These are phyloP conservation scores for Athene cunicularia DNA, from an alignment of 2,113 vertebrate species.

Conservation along the genomic window DNA sequence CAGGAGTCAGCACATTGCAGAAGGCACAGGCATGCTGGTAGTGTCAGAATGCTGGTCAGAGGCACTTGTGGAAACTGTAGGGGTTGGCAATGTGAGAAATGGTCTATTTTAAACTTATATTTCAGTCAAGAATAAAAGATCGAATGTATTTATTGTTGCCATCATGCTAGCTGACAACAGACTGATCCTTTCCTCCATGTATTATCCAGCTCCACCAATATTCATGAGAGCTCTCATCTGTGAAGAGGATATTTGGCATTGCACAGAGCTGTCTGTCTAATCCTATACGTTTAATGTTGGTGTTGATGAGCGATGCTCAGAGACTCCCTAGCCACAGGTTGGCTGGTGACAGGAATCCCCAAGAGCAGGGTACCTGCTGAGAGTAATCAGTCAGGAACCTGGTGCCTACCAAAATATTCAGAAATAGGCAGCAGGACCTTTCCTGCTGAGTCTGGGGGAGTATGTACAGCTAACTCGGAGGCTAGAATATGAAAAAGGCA, in stretches of 20 bases:
- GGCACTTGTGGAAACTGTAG: rapidly evolving
- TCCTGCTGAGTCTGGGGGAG: not conserved
- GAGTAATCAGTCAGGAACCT: not conserved
- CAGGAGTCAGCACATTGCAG: not conserved
- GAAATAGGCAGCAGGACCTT: slow-evolving; percentile 39
- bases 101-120: not conserved
- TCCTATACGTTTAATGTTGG: rapidly evolving
- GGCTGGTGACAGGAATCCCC: not conserved
- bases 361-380: not conserved
- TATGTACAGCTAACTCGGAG: not conserved
- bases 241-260: not conserved
- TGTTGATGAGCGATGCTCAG: not conserved
- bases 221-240: not conserved
- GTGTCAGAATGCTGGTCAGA: not conserved
- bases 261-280: not conserved
- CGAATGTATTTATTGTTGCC: not conserved
- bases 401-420: not conserved
- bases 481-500: not conserved
- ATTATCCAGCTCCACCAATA: not conserved
- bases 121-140: not conserved
- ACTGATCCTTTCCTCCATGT: not conserved
- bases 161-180: not conserved
- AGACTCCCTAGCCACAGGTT: not conserved
- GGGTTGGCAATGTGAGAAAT: not conserved
- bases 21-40: not conserved